Conservation (phyloP, 2,888 invertebrate genomes). For the Drosophila percnosoma region DNA sequence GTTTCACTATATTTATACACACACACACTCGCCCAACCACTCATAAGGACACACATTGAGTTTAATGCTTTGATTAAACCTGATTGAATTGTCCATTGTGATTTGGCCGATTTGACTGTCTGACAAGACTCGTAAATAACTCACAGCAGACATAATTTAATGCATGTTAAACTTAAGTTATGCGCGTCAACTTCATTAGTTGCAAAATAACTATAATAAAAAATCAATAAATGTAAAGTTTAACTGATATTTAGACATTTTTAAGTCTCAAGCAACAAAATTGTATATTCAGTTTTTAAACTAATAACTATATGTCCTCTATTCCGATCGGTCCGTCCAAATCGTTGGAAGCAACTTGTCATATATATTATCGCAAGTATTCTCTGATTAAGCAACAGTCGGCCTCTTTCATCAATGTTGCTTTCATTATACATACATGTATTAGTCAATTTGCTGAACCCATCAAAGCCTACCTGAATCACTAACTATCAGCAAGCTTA, state of each 20-base stretch:
- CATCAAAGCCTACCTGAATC: conserved; percentile 27
- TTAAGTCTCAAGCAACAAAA: not conserved
- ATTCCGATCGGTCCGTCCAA: not conserved
- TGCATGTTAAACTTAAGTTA: conserved; percentile 21
- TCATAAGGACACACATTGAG: conserved; percentile 34
- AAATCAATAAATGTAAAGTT: not conserved
- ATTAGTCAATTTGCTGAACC: not conserved
- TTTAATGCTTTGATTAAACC: conserved; percentile 77
- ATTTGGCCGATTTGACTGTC: conserved; percentile 53
- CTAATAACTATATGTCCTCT: not conserved
- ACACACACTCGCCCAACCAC: conserved; percentile 11
- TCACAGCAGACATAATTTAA: conserved; percentile 35
- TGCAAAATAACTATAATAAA: not conserved
- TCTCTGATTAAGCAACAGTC: not conserved
- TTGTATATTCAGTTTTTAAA: not conserved
- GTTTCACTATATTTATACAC: conserved; percentile 19
- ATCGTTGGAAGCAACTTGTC: not conserved
- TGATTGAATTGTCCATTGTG: conserved; percentile 72
- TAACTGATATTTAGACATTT: not conserved
- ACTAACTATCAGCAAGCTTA: conserved; percentile 18
- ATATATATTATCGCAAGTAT: not conserved
- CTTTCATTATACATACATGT: not conserved
- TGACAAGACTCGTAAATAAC: conserved; percentile 54
- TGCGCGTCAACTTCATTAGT: not conserved
- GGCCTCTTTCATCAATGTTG: not conserved